Conservation (phyloP, 1,140 invertebrate genomes). For the Sminthurinus signatus region DNA sequence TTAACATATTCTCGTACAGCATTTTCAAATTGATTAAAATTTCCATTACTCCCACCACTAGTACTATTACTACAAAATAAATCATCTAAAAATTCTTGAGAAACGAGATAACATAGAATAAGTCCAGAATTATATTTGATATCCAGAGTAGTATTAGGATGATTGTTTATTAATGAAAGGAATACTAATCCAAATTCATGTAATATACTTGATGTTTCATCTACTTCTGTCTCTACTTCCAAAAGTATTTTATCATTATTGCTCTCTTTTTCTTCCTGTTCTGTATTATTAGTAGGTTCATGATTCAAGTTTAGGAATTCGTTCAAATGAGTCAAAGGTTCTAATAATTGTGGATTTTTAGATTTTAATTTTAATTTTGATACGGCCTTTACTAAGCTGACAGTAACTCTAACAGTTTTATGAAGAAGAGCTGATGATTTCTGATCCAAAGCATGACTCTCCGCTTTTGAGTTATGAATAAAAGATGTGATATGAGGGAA, state of each 20-base stretch:
- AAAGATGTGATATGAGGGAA: neutral
- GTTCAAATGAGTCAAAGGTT: neutral
- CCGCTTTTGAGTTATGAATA: neutral
- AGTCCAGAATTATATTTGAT: constrained; percentile 2
- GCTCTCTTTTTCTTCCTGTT: neutral
- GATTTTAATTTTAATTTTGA: neutral
- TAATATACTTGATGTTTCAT: too few species aligned
- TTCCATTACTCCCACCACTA: too few species aligned
- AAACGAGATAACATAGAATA: neutral
- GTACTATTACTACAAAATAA: neutral
- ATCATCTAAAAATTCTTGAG: neutral
- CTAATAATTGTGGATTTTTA: neutral
- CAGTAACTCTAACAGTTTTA: neutral
- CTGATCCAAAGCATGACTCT: neutral
- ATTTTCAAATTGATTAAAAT: neutral
- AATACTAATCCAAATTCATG: neutral
- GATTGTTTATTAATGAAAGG: neutral
- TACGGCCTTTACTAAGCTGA: constrained; percentile 1
- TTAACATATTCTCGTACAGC: neutral
- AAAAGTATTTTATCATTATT: too few species aligned
- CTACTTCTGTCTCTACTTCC: too few species aligned
- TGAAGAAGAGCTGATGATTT: neutral
- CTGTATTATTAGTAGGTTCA: neutral
- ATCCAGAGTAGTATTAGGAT: constrained; percentile 1
- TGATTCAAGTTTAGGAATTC: too few species aligned